Percentiles rank a stretch among this genome's conserved stretches.
Evolutionary conservation across 2,113 vertebrate species (phyloP).

Genomic region (Panthera uncia): DNA sequence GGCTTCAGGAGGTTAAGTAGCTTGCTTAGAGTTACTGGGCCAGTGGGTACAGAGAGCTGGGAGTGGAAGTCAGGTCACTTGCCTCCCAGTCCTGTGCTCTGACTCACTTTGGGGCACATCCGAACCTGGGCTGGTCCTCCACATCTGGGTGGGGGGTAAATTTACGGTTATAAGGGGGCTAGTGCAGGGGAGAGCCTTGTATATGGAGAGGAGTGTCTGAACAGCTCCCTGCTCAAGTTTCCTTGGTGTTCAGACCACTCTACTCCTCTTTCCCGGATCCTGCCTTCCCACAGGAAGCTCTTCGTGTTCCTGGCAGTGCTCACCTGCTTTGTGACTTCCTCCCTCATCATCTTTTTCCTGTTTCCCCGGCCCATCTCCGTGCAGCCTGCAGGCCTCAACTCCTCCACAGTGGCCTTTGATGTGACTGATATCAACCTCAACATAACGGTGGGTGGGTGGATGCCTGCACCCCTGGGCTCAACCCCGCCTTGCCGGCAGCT

Average conservation of each 20-base stretch:
- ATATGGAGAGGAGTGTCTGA: not conserved
- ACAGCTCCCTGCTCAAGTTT: not conserved
- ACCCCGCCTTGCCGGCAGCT: not conserved
- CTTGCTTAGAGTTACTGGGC: not conserved
- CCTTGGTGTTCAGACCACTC: not conserved
- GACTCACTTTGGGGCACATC: not conserved
- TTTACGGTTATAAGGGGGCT: no score
- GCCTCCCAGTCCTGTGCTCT: not conserved
- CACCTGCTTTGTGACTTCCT: constrained; percentile 76
- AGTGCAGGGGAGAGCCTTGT: not conserved
- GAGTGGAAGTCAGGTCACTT: not conserved
- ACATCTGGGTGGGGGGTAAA: not conserved
- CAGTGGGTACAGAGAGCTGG: not conserved
- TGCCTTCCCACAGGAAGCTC: constrained; percentile 79
- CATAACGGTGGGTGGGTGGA: constrained; percentile 75
- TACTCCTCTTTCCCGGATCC: not conserved
- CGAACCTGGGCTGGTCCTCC: not conserved
- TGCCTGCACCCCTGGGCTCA: not conserved
- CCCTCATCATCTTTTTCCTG: constrained; percentile 79
- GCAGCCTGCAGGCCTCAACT: constrained; percentile 76
- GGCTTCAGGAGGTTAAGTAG: not conserved
- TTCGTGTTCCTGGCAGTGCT: constrained; percentile 80
- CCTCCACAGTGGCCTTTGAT: constrained; percentile 59
- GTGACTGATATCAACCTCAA: constrained; percentile 66
- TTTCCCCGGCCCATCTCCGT: constrained; percentile 75